Evolutionary conservation across 2,113 vertebrate species (phyloP).

Genomic region (Chelonoidis abingdonii): DNA sequence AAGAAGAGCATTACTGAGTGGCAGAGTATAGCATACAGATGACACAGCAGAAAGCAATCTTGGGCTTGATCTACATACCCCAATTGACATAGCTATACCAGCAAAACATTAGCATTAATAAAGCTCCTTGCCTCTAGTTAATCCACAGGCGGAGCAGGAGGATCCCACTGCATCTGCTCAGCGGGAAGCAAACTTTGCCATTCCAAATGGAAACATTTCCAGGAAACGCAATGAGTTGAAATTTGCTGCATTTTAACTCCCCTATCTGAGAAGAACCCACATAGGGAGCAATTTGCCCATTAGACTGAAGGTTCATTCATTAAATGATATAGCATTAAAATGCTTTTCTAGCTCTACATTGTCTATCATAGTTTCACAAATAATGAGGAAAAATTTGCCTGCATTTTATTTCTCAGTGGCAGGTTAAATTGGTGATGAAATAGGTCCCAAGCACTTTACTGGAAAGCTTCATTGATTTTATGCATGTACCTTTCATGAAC

Average conservation of each 20-base stretch:
- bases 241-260: neutral
- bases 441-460: constrained; percentile 43
- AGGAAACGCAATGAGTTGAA: neutral
- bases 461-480: constrained; percentile 25
- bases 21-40: neutral
- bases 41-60: neutral
- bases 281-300: neutral
- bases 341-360: constrained; percentile 9
- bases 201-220: too few species aligned
- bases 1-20: neutral
- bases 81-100: too few species aligned
- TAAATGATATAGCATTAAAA: neutral
- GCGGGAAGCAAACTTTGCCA: too few species aligned
- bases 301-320: neutral
- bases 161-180: too few species aligned
- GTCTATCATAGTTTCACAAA: neutral
- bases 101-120: too few species aligned
- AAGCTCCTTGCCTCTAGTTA: too few species aligned
- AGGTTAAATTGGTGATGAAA: constrained; percentile 18
- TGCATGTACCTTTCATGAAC: constrained; percentile 43
- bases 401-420: constrained; percentile 40
- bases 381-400: constrained; percentile 7
- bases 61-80: neutral
- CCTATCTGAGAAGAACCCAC: neutral
- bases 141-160: too few species aligned